Conservation (phyloP, 2,888 invertebrate species). For the Noctua fimbriata region DNA sequence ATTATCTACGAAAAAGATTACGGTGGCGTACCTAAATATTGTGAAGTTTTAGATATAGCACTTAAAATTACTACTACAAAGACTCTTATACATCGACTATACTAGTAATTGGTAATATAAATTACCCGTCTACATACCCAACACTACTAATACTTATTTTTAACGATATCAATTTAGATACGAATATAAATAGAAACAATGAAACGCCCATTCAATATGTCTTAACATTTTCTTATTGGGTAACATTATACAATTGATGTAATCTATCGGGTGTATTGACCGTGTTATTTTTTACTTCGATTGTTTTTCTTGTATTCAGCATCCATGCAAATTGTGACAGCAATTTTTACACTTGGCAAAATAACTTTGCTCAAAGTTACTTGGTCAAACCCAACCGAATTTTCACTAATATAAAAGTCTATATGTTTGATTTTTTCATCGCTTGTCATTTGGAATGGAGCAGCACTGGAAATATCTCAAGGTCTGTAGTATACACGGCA, state of each 20-base stretch:
- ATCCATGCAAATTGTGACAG: slow-evolving; percentile 67
- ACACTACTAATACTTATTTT: slow-evolving; percentile 9
- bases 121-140: not conserved
- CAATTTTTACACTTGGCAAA: slow-evolving; percentile 44
- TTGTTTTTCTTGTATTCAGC: not conserved
- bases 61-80: not conserved
- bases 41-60: not conserved
- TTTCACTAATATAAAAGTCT: slow-evolving; percentile 64
- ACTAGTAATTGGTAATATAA: not conserved
- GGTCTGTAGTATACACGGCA: slow-evolving; percentile 91
- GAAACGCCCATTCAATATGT: slow-evolving; percentile 47
- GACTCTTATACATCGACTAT: not conserved
- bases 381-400: slow-evolving; percentile 46
- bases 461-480: slow-evolving; percentile 96
- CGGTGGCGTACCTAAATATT: not conserved
- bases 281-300: slow-evolving; percentile 38
- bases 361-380: slow-evolving; percentile 44
- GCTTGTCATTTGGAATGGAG: slow-evolving; percentile 84
- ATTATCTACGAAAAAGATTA: not conserved
- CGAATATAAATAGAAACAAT: slow-evolving; percentile 51
- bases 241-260: slow-evolving; percentile 50
- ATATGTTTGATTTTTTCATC: slow-evolving; percentile 78
- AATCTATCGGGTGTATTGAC: slow-evolving; percentile 50
- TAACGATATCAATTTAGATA: slow-evolving; percentile 52
- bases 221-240: slow-evolving; percentile 48